Percentiles rank a stretch among this genome's conserved stretches.
Conservation (phyloP, 2,888 invertebrate species). For the Argyresthia albistria region DNA sequence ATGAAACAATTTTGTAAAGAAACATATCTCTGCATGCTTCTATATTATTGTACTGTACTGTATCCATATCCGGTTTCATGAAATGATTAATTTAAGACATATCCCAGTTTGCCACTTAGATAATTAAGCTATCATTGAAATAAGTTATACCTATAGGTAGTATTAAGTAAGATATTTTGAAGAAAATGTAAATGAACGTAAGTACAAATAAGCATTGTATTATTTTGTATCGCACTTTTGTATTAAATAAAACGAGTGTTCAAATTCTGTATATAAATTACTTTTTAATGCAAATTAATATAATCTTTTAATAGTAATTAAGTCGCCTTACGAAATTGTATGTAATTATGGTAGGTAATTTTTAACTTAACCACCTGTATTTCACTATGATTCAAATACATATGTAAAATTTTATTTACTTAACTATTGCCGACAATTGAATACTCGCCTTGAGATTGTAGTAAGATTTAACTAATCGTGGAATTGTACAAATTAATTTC, state of each 20-base stretch:
- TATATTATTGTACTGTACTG: slow-evolving; percentile 18
- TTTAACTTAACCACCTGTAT: background rate
- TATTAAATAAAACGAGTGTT: slow-evolving; percentile 28
- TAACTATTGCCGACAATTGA: background rate
- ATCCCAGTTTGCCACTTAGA: slow-evolving; percentile 59
- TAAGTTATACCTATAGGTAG: background rate
- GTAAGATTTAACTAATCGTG: background rate
- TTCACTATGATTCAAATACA: no score
- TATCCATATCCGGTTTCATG: slow-evolving; percentile 20
- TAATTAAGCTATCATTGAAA: background rate
- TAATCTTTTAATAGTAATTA: slow-evolving; percentile 5
- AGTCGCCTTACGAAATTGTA: background rate
- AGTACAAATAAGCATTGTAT: slow-evolving; percentile 35
- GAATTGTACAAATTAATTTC: slow-evolving; percentile 24
- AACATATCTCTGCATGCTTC: slow-evolving; percentile 28
- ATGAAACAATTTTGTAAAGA: slow-evolving; percentile 26
- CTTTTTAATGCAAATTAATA: slow-evolving; percentile 7
- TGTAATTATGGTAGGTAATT: background rate
- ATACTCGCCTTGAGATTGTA: background rate
- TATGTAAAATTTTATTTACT: background rate
- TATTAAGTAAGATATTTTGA: slow-evolving; percentile 1
- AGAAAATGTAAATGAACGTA: slow-evolving; percentile 3
- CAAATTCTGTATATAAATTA: slow-evolving; percentile 32
- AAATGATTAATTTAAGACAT: slow-evolving; percentile 43
- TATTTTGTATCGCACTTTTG: slow-evolving; percentile 29